Percentiles rank a stretch among this genome's conserved stretches.
These are phyloP conservation scores for Chrosomus eos DNA, from an alignment of 2,797 vertebrate species.

Conservation along the genomic window DNA sequence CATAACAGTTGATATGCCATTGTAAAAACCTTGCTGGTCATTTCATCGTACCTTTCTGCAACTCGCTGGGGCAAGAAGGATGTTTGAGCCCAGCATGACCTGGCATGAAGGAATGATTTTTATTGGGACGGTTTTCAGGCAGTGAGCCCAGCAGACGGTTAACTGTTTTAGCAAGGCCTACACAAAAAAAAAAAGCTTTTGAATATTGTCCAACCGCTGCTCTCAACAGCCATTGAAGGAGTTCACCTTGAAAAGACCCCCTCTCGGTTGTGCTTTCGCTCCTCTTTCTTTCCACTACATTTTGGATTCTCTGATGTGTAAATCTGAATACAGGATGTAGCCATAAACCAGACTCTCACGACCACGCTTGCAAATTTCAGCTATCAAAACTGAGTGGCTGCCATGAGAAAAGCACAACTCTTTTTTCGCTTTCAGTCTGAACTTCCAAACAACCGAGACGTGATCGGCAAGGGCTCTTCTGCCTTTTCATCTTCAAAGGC, in stretches of 20 bases:
- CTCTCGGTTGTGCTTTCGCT: background rate
- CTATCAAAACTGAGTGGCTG: conserved; percentile 34
- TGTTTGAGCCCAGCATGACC: conserved; percentile 49
- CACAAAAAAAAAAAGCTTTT: conserved; percentile 15
- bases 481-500: conserved; percentile 55
- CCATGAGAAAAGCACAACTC: conserved; percentile 33
- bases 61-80: conserved; percentile 47
- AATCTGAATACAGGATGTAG: conserved; percentile 39
- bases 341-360: conserved; percentile 27
- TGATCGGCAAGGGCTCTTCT: conserved; percentile 42
- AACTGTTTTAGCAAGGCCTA: conserved; percentile 28
- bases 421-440: conserved; percentile 45
- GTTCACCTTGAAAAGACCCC: conserved; percentile 40
- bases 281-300: conserved; percentile 19
- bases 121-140: conserved; percentile 40
- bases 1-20: conserved; percentile 14
- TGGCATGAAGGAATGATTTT: conserved; percentile 53
- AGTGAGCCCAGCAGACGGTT: conserved; percentile 29
- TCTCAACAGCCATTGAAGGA: conserved; percentile 32
- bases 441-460: conserved; percentile 38
- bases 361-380: conserved; percentile 21
- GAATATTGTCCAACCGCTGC: conserved; percentile 22
- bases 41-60: conserved; percentile 45
- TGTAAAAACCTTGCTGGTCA: conserved; percentile 24
- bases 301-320: conserved; percentile 40